phyloP scores from a whole-genome alignment of 2,888 invertebrate species.

The Meiosimyza decipiens region DNA sequence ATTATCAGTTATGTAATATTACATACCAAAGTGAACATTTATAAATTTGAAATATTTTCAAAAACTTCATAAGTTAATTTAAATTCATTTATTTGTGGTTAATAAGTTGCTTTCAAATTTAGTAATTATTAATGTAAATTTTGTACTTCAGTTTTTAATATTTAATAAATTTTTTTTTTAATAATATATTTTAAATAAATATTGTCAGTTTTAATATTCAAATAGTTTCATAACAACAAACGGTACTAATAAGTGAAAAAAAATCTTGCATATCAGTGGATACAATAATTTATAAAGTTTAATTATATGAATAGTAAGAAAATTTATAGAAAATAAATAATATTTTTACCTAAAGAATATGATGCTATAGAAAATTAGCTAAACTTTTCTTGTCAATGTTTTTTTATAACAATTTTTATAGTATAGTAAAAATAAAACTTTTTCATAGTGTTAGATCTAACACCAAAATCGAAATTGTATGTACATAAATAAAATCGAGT shows the following conservation, averaged over 20 bases:
- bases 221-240: neutral
- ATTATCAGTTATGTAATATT: too few species aligned
- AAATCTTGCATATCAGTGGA: conserved; percentile 51
- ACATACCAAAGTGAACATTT: too few species aligned
- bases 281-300: conserved; percentile 50
- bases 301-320: conserved; percentile 9
- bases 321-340: conserved; percentile 15
- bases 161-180: neutral
- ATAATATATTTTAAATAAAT: neutral
- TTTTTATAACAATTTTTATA: conserved; percentile 43
- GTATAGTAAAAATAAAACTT: conserved; percentile 19
- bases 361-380: neutral
- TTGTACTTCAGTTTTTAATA: neutral
- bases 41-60: too few species aligned
- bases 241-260: conserved; percentile 20
- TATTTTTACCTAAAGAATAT: neutral
- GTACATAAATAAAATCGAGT: too few species aligned
- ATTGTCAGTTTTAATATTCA: neutral
- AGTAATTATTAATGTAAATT: too few species aligned
- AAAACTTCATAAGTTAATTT: too few species aligned
- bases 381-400: conserved; percentile 5
- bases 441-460: neutral
- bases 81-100: too few species aligned
- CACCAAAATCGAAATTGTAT: neutral
- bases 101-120: too few species aligned